Percentiles rank a stretch among this genome's conserved stretches.
Conservation (phyloP, 1,140 invertebrate genomes). For the Physella acuta region DNA sequence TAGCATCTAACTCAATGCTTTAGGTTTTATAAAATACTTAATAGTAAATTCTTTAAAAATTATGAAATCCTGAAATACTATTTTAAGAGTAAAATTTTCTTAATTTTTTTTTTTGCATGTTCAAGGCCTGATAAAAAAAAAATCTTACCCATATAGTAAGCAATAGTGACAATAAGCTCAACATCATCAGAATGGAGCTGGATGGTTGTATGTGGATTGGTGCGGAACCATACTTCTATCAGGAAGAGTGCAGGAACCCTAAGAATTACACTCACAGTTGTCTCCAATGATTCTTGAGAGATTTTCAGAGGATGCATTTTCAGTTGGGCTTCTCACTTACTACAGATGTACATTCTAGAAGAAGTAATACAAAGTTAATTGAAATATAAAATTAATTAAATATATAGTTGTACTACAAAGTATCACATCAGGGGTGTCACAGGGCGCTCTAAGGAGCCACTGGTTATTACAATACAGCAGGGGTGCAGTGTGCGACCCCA, state of each 20-base stretch:
- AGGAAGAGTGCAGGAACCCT: constrained; percentile 64
- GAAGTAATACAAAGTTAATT: too few relatives aligned
- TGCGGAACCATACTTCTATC: constrained; percentile 63
- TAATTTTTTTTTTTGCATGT: not conserved
- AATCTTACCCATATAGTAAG: constrained; percentile 48
- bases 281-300: constrained; percentile 40
- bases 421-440: too few relatives aligned
- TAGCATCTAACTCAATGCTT: too few relatives aligned
- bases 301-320: too few relatives aligned
- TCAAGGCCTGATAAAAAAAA: not conserved
- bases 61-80: not conserved
- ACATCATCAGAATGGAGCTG: constrained; percentile 48
- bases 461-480: too few relatives aligned
- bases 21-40: not conserved
- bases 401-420: too few relatives aligned
- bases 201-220: constrained; percentile 50
- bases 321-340: too few relatives aligned
- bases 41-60: not conserved
- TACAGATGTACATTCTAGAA: too few relatives aligned
- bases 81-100: too few relatives aligned
- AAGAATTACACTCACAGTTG: constrained; percentile 60
- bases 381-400: too few relatives aligned
- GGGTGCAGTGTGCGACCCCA: too few relatives aligned
- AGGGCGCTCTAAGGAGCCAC: too few relatives aligned
- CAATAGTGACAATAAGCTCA: constrained; percentile 37